Evolutionary conservation across 1,140 invertebrate genomes (phyloP), one percentile per base, ranked within the genome.

Genomic region (Macrobrachium rosenbergii): DNA sequence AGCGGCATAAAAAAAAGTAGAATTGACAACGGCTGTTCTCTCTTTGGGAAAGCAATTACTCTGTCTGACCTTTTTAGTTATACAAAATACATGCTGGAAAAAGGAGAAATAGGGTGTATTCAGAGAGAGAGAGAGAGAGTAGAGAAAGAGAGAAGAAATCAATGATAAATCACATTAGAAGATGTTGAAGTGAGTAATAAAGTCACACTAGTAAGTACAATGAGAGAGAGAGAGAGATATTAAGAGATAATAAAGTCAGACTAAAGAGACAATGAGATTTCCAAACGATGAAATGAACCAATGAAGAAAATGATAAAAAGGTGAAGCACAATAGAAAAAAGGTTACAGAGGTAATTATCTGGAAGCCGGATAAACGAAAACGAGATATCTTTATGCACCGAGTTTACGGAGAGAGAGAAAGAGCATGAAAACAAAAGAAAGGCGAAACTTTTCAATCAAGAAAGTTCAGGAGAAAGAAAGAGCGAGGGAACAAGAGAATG

Each of bases 51-150:
- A 52, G 52, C 52, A 52, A 52, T 52, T 52, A 52, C 52, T 52
- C 7, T 52, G 52, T 52, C 52, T 52, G 52, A 52, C 52, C 52
- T 52, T 52, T 52, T 52, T 12, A 52, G 12, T 52, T 67, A n/a
- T 67, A n/a, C 72, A 23, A 62, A 28, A 17, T n/a, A 58, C 21
- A 62, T 12, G 78, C 10, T 28, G n/a, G 78, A 81, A 64, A 43
- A 43, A 81, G 14, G 21, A 81, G 60, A 81, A 58, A 21, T 43
- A 64, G 23, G 43, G 17, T n/a, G n/a, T 19, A 79, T n/a, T 23
- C n/a, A 28, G 59, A 37, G 16, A 63, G 77, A 63, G 21, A 64
- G 62, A 60, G 62, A 37, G 62, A 64, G n/a, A 67, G 78, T n/a
- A 23, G 62, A 28, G 23, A 64, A 23, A 63, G 23, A 64, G 78